phyloP scores from a whole-genome alignment of 2,797 vertebrate species.

The Crypturellus tataupa region DNA sequence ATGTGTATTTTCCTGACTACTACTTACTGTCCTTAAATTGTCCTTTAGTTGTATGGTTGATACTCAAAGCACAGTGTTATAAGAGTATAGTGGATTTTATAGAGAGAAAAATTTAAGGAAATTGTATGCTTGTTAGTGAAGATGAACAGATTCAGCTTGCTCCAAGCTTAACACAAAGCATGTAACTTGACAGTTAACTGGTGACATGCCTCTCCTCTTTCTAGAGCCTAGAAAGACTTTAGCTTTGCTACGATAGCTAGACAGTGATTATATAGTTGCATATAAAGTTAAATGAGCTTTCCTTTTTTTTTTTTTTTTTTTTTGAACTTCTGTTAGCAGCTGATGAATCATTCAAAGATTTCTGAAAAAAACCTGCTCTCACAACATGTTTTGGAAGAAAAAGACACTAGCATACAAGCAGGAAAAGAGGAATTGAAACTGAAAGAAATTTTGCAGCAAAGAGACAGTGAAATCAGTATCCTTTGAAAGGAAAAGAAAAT shows the following conservation, averaged over 20 bases:
- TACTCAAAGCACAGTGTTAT: not conserved
- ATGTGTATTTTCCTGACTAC: not conserved
- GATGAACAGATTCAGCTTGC: not conserved
- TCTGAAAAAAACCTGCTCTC: not conserved
- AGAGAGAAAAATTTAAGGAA: not conserved
- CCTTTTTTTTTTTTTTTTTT: not conserved
- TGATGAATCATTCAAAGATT: constrained; percentile 56
- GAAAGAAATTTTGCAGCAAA: constrained; percentile 86
- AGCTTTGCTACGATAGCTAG: not conserved
- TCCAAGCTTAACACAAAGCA: not conserved
- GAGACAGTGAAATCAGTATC: constrained; percentile 95
- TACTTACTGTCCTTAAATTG: not conserved
- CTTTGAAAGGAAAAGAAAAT: constrained; percentile 73
- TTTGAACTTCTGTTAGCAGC: constrained; percentile 62
- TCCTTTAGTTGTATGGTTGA: not conserved
- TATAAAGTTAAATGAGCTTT: not conserved
- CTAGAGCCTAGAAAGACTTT: not conserved
- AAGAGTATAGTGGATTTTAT: not conserved
- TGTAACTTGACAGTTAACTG: not conserved
- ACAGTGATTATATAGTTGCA: not conserved
- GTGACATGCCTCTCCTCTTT: not conserved
- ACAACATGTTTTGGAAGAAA: constrained; percentile 5
- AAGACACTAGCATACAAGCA: not conserved
- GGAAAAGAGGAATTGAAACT: constrained; percentile 77
- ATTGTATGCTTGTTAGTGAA: not conserved